These are phyloP conservation scores for Lynx canadensis DNA, from an alignment of 2,113 vertebrate species.

Conservation along the genomic window DNA sequence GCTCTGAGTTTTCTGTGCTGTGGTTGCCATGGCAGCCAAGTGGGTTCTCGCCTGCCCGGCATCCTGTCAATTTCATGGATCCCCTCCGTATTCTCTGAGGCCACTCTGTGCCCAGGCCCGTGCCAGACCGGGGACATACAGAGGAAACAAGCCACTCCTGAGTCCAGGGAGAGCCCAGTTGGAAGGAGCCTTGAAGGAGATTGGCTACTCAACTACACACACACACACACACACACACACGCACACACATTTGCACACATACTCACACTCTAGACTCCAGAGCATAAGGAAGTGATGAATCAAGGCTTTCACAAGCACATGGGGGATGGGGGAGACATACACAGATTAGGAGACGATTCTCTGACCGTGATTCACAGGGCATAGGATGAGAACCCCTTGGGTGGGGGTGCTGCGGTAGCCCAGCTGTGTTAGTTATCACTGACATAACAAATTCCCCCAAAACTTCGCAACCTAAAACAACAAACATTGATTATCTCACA, in stretches of 20 bases:
- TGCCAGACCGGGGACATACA: not conserved
- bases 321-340: not conserved
- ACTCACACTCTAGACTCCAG: not conserved
- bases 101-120: not conserved
- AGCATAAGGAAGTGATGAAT: not conserved
- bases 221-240: fast-evolving
- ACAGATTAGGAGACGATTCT: not conserved
- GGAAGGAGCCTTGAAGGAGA: not conserved
- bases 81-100: not conserved
- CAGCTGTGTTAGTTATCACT: not conserved
- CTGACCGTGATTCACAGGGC: not conserved
- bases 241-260: fast-evolving
- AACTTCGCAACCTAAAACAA: not conserved
- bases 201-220: fast-evolving
- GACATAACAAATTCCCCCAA: not conserved
- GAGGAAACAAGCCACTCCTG: not conserved
- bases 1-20: not conserved
- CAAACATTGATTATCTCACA: not conserved
- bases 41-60: not conserved
- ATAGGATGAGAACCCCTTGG: not conserved
- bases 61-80: not conserved
- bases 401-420: fast-evolving
- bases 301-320: too few species aligned
- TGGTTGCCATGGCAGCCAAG: constrained; percentile 35
- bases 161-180: not conserved